Evolutionary conservation across 1,140 invertebrate genomes (phyloP), one percentile per base, ranked within the genome.

Genomic region (Bombus impatiens): DNA sequence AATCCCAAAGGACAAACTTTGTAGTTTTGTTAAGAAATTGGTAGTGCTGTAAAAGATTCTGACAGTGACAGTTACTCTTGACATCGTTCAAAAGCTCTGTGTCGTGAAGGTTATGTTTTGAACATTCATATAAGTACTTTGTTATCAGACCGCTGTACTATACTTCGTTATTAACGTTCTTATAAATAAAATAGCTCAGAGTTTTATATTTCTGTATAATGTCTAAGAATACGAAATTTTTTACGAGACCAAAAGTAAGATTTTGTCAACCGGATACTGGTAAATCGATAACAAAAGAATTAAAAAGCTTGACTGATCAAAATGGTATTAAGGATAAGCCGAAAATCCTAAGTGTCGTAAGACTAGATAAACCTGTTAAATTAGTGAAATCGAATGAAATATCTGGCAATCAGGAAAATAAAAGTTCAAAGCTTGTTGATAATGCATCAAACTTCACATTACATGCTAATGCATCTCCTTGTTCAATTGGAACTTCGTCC

Each of bases 181-280:
- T 18, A 32, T 1, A 2, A 47, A 25, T 10, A 2, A 35, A 42
- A 15, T 42, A 22, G 2, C 40, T 72, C 37, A 8, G 22, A 72
- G 28, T n/a, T 72, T 79, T 28, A 75, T 37, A 72, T 35, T 72
- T 42, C 22, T 70, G 13, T 3, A 44, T 4, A 6, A 88, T 90
- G 87, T 77, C 78, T 9, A 32, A 75, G 15, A 40, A 65, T 32
- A 65, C 1, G 8, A 82, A 82, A 78, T 37, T 32, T 10, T 65
- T 91, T 65, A 40, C 62, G 1, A 86, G 57, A 53, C 92, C 93
- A 35, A 93, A 92, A 76, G 92, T 93, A 75, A 87, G 92, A 76
- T 93, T 93, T 70, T 86, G 59, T 67, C 82, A 92, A 84, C 44
- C 70, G 53, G 78, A 82, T 28, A 72, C 88, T 3, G 70, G 37